Evolutionary conservation across 2,888 invertebrate species (phyloP).

Genomic region (Teleiodes luculella): DNA sequence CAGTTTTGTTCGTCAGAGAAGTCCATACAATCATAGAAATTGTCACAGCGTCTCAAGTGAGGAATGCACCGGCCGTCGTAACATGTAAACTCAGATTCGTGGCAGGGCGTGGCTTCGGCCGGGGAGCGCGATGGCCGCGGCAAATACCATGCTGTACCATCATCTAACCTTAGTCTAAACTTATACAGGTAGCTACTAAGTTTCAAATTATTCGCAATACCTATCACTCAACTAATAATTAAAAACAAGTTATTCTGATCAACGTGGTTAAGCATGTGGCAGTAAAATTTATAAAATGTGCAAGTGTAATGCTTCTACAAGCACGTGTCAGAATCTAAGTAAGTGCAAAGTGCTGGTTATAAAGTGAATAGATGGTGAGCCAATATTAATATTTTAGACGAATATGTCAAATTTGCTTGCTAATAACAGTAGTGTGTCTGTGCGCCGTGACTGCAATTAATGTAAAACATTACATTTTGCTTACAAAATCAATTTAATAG

Average conservation of each 20-base stretch:
- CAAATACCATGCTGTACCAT: slow-evolving; percentile 61
- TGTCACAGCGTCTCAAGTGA: slow-evolving; percentile 88
- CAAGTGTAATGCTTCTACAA: neutral
- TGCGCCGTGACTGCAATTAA: neutral
- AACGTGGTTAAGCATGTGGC: too few species aligned
- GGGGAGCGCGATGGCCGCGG: slow-evolving; percentile 56
- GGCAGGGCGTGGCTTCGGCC: slow-evolving; percentile 64
- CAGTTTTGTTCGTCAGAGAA: slow-evolving; percentile 95
- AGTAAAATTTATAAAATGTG: neutral
- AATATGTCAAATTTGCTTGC: too few species aligned
- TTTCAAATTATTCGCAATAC: too few species aligned
- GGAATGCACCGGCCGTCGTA: slow-evolving; percentile 88
- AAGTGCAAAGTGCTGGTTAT: neutral
- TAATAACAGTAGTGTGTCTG: neutral
- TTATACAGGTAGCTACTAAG: too few species aligned
- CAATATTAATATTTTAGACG: neutral
- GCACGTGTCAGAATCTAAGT: neutral
- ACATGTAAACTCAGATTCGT: slow-evolving; percentile 84
- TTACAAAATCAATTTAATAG: too few species aligned
- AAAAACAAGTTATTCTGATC: too few species aligned
- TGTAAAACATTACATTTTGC: slow-evolving; percentile 5
- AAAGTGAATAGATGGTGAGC: neutral
- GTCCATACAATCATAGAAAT: slow-evolving; percentile 93
- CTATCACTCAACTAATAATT: too few species aligned
- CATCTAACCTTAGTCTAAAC: slow-evolving; percentile 29